Evolutionary conservation across 2,888 invertebrate species (phyloP), one percentile per base, ranked within the genome.

Genomic region (Malthinus flaveolus): DNA sequence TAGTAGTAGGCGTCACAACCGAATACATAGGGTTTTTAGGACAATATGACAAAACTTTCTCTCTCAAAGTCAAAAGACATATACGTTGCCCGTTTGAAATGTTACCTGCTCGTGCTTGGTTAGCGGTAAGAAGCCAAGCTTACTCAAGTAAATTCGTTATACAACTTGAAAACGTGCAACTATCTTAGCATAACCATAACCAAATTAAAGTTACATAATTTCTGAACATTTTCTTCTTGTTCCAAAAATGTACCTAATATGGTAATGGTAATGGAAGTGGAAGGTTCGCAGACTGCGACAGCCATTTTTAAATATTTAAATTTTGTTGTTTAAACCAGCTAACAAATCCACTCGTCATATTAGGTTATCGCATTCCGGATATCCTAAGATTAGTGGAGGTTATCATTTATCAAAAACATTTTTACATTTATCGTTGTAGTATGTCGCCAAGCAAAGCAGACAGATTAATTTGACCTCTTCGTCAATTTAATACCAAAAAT

Each of bases 131-230:
- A n/a, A n/a, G 23, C 12, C 15, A 13, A 49, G 59, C 62, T 66
- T 66, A 59, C 62, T 49, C 61, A 61, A 23, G 23, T 23, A 23
- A 23, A 23, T 5, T 2, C 39, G 49, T 65, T 64, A 65, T 65
- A 65, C 65, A 65, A 66, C 64, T 3, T 3, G 3, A 54, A 61
- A 66, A 66, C 64, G 66, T 66, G 66, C 64, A 64, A 66, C 61
- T 53, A 62, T 62, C 64, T 64, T 62, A 56, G 58, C 60, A 59
- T 62, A 61, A 60, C 56, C 60, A 59, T 62, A 61, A 60, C 56
- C 65, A 61, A 49, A 61, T 57, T 49, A 46, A 58, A 47, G 34
- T 61, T 61, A 51, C 53, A 35, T 57, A 56, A 61, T 50, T 50
- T 44, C n/a, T 47, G 46, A 46, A 51, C 50, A 51, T 51, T 47